Percentiles rank a stretch among this genome's conserved stretches.
These are phyloP conservation scores for Caenorhabditis briggsae DNA, from an alignment of 1,140 invertebrate genomes.

Conservation along the genomic window DNA sequence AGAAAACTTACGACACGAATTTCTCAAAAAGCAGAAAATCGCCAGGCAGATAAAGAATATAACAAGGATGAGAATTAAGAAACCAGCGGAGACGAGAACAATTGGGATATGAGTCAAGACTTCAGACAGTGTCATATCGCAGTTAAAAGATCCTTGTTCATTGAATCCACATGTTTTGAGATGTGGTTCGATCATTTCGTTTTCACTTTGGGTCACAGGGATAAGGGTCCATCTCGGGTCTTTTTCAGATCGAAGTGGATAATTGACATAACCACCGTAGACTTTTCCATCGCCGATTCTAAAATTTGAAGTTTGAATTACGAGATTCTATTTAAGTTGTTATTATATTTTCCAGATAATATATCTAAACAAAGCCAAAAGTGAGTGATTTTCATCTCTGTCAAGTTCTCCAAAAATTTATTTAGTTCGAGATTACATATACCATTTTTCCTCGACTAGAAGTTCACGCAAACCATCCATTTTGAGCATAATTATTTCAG, in stretches of 20 bases:
- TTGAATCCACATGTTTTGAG: conserved; percentile 67
- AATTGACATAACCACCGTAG: conserved; percentile 66
- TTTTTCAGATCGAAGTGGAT: conserved; percentile 62
- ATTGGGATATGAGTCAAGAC: conserved; percentile 50
- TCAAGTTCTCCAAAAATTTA: no score
- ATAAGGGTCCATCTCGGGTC: conserved; percentile 66
- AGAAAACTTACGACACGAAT: conserved; percentile 46
- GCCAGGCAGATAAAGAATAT: conserved; percentile 18
- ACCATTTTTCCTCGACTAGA: no score
- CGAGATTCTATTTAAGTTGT: no score
- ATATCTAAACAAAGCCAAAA: neutral
- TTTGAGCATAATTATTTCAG: no score
- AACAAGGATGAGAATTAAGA: conserved; percentile 42
- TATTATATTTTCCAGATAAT: neutral
- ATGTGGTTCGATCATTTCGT: conserved; percentile 67
- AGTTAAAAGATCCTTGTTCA: conserved; percentile 65
- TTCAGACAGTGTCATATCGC: conserved; percentile 61
- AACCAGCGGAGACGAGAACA: conserved; percentile 15
- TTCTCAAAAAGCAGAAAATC: conserved; percentile 50
- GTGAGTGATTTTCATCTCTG: no score
- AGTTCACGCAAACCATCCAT: no score
- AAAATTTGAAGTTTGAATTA: neutral
- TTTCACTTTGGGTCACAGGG: conserved; percentile 64
- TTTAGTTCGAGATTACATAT: no score
- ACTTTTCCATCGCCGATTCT: conserved; percentile 67